A percentile compares a stretch with the other conserved stretches of the same genome.
Evolutionary conservation across 2,797 vertebrate species (phyloP).

Genomic region (Sitta carolinensis): DNA sequence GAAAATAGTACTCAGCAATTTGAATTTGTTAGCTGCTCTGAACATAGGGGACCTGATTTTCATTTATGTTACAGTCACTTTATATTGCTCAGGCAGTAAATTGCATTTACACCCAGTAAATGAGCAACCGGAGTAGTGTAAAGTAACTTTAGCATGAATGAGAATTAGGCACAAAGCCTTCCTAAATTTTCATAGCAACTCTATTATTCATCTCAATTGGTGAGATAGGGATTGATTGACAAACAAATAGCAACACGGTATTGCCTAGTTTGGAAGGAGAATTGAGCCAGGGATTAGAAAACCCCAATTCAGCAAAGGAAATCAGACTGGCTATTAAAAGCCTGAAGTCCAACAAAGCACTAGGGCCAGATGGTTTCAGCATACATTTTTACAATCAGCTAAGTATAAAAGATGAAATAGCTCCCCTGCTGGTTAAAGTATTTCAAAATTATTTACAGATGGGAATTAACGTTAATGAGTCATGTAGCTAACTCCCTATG

Average conservation of each 20-base stretch:
- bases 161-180: constrained; percentile 49
- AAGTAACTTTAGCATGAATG: constrained; percentile 45
- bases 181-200: constrained; percentile 49
- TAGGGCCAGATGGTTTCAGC: constrained; percentile 73
- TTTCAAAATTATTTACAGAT: constrained; percentile 72
- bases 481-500: constrained; percentile 52
- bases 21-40: constrained; percentile 54
- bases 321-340: constrained; percentile 67
- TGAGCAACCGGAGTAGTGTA: constrained; percentile 33
- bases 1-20: constrained; percentile 51
- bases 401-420: constrained; percentile 70
- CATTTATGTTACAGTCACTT: constrained; percentile 57
- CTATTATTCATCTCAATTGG: constrained; percentile 71
- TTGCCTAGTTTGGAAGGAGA: constrained; percentile 64
- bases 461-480: constrained; percentile 72
- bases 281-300: constrained; percentile 73
- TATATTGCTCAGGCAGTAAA: constrained; percentile 61
- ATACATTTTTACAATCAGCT: constrained; percentile 68
- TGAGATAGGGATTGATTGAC: constrained; percentile 70
- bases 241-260: constrained; percentile 47
- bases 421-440: constrained; percentile 66
- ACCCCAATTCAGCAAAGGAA: constrained; percentile 56
- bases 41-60: constrained; percentile 59
- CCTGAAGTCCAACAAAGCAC: constrained; percentile 65
- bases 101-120: constrained; percentile 56